Base-by-base conservation (phyloP, 2,888 invertebrate species). In the Volucella inanis region DNA sequence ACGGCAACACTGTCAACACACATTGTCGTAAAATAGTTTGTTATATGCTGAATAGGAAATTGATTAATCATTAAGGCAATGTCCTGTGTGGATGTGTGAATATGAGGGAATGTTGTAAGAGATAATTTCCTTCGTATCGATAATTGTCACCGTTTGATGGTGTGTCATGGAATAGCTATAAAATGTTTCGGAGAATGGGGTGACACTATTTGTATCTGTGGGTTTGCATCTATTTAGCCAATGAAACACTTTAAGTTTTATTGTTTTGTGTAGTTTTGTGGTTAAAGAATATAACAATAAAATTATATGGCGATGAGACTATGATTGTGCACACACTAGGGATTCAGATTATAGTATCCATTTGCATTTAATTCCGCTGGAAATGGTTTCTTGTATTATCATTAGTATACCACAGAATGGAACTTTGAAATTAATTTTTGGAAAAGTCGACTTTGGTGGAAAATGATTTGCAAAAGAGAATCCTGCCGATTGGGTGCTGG, bases 231-330 rank as follows among this genome's bases (percentile, higher is more conserved):
- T 57, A 76, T 76, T 76, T 57, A 67, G 62, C 75, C 76, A 85
- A 85, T 85, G 67, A 77, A 81, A 81, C 68, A 77, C 67, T 81
- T 81, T 67, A 76, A 81, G 49, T 81, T 76, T 76, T 71, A 81
- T 81, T 81, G 85, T 81, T 77, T 81, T 57, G 50, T 77, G 76
- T 59, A 68, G 67, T 67, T 61, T 50, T 31, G 52, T 67, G 62
- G 67, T 31, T 71, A 8, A 8, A 64, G 54, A 41, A 62, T 76
- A 81, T 85, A 81, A 72, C 57, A 76, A 72, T 81, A 85, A 85
- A 81, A 81, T 68, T 81, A 81, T 77, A 85, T 81, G 57, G 45
- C 81, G 76, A 81, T 85, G 62, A 47, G 67, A 47, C 71, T 68
- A 81, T 77, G 81, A 85, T 85, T 81, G 57, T 65, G 55, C 61